Conservation (phyloP, 1,140 invertebrate genomes). For the Saxidomus purpurata region DNA sequence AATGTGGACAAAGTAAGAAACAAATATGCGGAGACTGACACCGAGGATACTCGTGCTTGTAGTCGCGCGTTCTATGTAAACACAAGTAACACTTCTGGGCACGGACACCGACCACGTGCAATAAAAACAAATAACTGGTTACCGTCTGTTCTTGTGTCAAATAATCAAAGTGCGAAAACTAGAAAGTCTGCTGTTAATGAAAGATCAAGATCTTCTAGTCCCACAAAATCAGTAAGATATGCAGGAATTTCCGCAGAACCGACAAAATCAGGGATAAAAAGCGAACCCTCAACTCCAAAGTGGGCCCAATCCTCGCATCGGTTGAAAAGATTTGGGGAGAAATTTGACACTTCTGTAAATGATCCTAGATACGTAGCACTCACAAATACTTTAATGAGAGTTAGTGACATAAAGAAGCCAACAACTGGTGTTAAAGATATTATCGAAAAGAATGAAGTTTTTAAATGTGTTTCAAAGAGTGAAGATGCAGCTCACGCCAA, state of each 20-base stretch:
- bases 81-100: neutral
- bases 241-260: neutral
- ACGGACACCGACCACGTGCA: neutral
- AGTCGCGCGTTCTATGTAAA: conserved; percentile 38
- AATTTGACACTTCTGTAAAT: conserved; percentile 10
- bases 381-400: neutral
- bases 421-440: conserved; percentile 23
- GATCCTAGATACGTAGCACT: conserved; percentile 55
- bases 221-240: conserved; percentile 30
- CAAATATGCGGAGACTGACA: neutral
- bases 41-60: neutral
- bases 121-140: neutral
- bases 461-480: conserved; percentile 30
- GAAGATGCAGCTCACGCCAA: conserved; percentile 19
- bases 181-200: neutral
- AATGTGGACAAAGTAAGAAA: neutral
- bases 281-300: neutral
- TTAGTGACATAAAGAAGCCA: neutral
- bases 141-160: neutral
- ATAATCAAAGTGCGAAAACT: neutral
- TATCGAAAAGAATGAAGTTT: conserved; percentile 24
- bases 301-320: neutral
- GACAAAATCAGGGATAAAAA: neutral
- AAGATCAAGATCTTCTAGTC: neutral
- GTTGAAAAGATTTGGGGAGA: conserved; percentile 2